These are phyloP conservation scores for Arizona elegans DNA, from an alignment of 2,113 vertebrate species.

Conservation along the genomic window DNA sequence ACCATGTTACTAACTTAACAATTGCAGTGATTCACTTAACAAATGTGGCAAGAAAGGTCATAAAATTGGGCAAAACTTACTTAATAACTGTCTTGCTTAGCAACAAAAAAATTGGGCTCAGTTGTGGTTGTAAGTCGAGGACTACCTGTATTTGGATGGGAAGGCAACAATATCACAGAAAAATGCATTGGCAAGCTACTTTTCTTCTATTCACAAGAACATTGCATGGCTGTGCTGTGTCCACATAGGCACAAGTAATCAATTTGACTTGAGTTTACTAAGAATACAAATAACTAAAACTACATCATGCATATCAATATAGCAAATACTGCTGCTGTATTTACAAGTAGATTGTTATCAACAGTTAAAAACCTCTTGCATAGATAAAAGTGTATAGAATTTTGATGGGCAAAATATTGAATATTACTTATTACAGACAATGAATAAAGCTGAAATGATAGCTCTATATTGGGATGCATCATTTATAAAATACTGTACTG, in stretches of 20 bases:
- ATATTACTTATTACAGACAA: not conserved
- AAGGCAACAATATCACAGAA: not conserved
- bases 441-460: not conserved
- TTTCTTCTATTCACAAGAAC: not conserved
- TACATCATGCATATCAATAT: slow-evolving; percentile 11
- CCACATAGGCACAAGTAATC: not conserved
- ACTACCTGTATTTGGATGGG: not conserved
- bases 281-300: slow-evolving; percentile 17
- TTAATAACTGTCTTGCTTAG: not conserved
- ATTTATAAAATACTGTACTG: not conserved
- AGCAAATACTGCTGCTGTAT: not conserved
- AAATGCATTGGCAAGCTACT: not conserved
- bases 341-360: not conserved
- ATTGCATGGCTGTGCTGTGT: not conserved
- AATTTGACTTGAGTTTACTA: not conserved
- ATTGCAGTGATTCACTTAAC: not conserved
- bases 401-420: not conserved
- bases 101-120: not conserved
- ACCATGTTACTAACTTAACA: not conserved
- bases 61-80: not conserved
- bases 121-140: not conserved
- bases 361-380: not conserved
- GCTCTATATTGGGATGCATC: not conserved
- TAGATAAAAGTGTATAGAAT: not conserved
- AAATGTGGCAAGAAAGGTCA: not conserved